Evolutionary conservation across 2,888 invertebrate genomes (phyloP).

Genomic region (Galerucella calmariensis): DNA sequence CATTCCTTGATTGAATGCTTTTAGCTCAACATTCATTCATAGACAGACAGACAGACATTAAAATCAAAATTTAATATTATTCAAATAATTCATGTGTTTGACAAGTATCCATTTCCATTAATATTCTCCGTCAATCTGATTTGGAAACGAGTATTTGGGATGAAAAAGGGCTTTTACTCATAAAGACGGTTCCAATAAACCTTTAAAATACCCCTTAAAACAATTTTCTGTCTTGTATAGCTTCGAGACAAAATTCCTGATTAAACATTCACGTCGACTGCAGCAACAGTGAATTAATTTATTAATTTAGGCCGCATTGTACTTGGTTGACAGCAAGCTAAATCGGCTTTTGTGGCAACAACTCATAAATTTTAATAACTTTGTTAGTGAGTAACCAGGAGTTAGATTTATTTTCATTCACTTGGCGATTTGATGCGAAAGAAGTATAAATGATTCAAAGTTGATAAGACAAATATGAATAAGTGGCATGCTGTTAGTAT

Average conservation of each 20-base stretch:
- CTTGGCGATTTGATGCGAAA: background rate
- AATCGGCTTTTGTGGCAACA: background rate
- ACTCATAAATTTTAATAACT: conserved; percentile 4
- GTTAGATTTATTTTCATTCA: background rate
- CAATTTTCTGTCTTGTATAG: background rate
- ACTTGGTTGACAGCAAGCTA: conserved; percentile 1
- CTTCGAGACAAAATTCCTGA: background rate
- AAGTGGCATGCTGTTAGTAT: too few species aligned
- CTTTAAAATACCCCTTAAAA: background rate
- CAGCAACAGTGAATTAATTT: conserved; percentile 1
- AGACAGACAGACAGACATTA: too few species aligned
- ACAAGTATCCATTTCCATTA: too few species aligned
- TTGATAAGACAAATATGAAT: background rate
- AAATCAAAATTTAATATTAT: too few species aligned
- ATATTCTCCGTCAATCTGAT: too few species aligned
- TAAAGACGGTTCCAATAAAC: background rate
- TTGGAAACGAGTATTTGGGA: too few species aligned
- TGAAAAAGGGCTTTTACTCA: background rate
- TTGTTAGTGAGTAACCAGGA: background rate
- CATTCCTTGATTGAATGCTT: too few species aligned
- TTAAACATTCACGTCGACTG: background rate
- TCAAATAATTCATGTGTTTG: too few species aligned
- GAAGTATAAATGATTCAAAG: background rate
- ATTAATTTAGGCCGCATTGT: background rate
- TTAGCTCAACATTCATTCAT: too few species aligned